These are phyloP conservation scores for Channa argus DNA, from an alignment of 2,113 vertebrate genomes.

Conservation along the genomic window DNA sequence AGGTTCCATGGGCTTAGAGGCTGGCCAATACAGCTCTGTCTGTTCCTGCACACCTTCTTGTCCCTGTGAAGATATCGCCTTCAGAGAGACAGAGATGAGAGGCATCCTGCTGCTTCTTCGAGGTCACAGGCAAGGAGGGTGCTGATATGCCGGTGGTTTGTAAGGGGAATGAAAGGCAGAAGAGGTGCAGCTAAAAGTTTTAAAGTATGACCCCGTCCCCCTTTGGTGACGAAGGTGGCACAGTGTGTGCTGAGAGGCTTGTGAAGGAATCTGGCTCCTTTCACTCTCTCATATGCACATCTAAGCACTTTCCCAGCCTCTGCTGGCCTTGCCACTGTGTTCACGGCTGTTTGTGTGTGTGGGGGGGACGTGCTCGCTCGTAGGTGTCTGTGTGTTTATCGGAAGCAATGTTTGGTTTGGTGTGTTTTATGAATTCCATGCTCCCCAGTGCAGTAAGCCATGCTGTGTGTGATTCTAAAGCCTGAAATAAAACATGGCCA, in stretches of 20 bases:
- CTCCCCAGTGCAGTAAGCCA: conserved; percentile 52
- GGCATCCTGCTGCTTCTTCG: conserved; percentile 46
- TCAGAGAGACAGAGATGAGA: conserved; percentile 51
- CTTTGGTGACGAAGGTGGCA: conserved; percentile 65
- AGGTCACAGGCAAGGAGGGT: conserved; percentile 57
- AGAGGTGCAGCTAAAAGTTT: conserved; percentile 62
- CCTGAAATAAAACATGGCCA: conserved; percentile 52
- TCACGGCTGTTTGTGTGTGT: conserved; percentile 34
- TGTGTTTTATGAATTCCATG: conserved; percentile 56
- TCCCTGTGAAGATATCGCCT: conserved; percentile 42
- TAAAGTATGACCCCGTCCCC: conserved; percentile 66
- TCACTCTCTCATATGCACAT: conserved; percentile 75
- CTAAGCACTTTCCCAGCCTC: conserved; percentile 68
- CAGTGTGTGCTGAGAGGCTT: conserved; percentile 56
- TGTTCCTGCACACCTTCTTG: conserved; percentile 29
- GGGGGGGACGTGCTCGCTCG: background rate
- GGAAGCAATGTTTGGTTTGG: conserved; percentile 54
- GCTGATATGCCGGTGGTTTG: conserved; percentile 49
- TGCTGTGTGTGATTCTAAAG: conserved; percentile 57
- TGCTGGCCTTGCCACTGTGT: conserved; percentile 32
- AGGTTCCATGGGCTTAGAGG: conserved; percentile 25
- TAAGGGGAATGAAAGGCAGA: conserved; percentile 56
- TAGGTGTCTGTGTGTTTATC: conserved; percentile 46
- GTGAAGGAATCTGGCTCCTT: conserved; percentile 67
- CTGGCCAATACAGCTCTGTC: conserved; percentile 15